phyloP scores from a whole-genome alignment of 53 echinoderm and acorn worm species.

The Crossaster papposus region DNA sequence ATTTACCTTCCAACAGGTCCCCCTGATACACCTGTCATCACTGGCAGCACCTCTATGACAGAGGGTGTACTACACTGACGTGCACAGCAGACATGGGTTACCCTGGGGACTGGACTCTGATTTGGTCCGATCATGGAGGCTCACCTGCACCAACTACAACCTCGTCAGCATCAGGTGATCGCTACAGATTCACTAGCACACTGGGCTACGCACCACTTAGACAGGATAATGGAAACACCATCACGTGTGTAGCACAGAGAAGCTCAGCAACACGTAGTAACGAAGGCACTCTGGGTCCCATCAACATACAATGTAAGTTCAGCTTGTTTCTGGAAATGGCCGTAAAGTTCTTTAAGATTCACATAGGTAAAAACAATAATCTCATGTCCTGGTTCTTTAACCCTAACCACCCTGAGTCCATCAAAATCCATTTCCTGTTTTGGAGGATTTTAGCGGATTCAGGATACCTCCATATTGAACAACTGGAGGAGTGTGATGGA shows the following conservation, averaged over 20 bases:
- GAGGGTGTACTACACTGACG: slow-evolving; percentile 4
- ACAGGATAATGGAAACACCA: slow-evolving; percentile 8
- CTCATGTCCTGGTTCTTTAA: too few species aligned
- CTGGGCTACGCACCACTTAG: neutral
- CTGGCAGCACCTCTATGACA: neutral
- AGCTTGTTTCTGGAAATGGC: too few species aligned
- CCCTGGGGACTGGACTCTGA: slow-evolving; percentile 8
- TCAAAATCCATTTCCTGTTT: too few species aligned
- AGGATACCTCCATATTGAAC: too few species aligned
- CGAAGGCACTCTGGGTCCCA: neutral
- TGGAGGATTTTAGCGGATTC: too few species aligned
- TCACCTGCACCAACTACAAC: neutral
- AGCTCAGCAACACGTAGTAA: neutral
- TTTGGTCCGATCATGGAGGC: slow-evolving; percentile 1
- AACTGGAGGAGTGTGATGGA: too few species aligned
- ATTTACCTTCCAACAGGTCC: too few species aligned
- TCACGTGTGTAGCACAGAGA: neutral
- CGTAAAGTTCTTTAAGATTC: too few species aligned
- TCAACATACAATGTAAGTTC: neutral
- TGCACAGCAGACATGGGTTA: slow-evolving; percentile 39
- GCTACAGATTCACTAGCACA: slow-evolving; percentile 5
- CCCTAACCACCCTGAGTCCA: too few species aligned
- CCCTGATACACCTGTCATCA: slow-evolving; percentile 21
- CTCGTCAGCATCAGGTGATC: neutral
- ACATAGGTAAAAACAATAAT: too few species aligned